phyloP scores from a whole-genome alignment of 2,113 vertebrate species.

The Oryzias curvinotus region DNA sequence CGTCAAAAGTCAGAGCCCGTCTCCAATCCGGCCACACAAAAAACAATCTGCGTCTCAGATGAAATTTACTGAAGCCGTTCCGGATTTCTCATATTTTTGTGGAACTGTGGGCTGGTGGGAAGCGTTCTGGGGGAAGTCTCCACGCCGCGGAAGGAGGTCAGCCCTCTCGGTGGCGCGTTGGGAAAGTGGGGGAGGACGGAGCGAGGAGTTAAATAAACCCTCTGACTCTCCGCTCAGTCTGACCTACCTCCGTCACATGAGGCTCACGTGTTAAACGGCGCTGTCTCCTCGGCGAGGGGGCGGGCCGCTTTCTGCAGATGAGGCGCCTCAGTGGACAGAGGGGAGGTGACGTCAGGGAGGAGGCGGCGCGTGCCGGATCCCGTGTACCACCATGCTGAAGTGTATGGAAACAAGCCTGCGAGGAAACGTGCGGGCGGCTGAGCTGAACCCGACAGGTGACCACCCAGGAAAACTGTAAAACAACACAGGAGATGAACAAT shows the following conservation, averaged over 20 bases:
- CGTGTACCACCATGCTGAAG: slow-evolving; percentile 79
- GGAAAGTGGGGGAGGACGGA: slow-evolving; percentile 80
- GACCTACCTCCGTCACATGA: slow-evolving; percentile 88
- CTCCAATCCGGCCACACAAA: slow-evolving; percentile 22
- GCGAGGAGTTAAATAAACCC: slow-evolving; percentile 86
- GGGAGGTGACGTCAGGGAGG: slow-evolving; percentile 28
- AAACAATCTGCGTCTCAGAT: slow-evolving; percentile 1
- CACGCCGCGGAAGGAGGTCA: slow-evolving; percentile 69
- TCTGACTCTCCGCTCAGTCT: slow-evolving; percentile 84
- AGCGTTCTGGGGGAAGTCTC: slow-evolving; percentile 15
- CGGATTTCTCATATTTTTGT: background rate
- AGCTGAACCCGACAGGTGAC: background rate
- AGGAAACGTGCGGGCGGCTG: slow-evolving; percentile 37
- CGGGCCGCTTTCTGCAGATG: slow-evolving; percentile 54
- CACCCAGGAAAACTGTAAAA: too few species aligned
- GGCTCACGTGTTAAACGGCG: slow-evolving; percentile 90
- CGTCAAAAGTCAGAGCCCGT: slow-evolving; percentile 17
- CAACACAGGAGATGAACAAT: too few species aligned
- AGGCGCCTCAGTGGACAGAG: slow-evolving; percentile 51
- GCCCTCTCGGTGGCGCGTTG: slow-evolving; percentile 52
- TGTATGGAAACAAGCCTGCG: slow-evolving; percentile 61
- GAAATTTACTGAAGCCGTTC: background rate
- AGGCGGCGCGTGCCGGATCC: slow-evolving; percentile 57
- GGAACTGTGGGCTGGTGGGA: background rate
- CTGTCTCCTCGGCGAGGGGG: slow-evolving; percentile 64